These are phyloP conservation scores for Atrichornis clamosus DNA, from an alignment of 2,113 vertebrate species.

Conservation along the genomic window DNA sequence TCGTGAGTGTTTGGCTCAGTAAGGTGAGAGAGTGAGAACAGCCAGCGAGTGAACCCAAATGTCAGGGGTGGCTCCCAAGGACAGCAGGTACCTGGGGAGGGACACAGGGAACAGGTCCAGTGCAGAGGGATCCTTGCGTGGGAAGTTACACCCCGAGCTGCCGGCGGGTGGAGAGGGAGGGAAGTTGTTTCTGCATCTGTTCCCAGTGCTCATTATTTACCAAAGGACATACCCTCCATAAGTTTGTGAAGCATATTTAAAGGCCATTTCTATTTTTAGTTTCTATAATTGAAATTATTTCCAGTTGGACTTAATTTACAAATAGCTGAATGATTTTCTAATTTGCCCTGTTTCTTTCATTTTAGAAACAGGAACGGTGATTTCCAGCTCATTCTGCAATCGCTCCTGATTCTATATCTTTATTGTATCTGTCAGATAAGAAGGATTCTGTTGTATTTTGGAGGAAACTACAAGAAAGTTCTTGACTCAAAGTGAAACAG, in stretches of 20 bases:
- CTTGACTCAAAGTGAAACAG: background rate
- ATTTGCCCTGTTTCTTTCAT: background rate
- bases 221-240: background rate
- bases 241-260: background rate
- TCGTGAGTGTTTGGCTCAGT: background rate
- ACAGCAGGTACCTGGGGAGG: background rate
- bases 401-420: background rate
- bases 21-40: background rate
- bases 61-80: background rate
- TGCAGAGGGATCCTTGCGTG: background rate
- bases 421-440: background rate
- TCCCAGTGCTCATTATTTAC: background rate
- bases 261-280: background rate
- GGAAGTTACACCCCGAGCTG: fast-evolving
- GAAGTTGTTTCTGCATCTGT: background rate
- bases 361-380: background rate
- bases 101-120: background rate
- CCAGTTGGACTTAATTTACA: background rate
- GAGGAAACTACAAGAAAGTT: background rate
- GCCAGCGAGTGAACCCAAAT: background rate
- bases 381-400: background rate
- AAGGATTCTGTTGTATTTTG: background rate
- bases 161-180: background rate
- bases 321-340: background rate
- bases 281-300: background rate